Evolutionary conservation across 2,888 invertebrate species (phyloP).

Genomic region (Fragum sueziense): DNA sequence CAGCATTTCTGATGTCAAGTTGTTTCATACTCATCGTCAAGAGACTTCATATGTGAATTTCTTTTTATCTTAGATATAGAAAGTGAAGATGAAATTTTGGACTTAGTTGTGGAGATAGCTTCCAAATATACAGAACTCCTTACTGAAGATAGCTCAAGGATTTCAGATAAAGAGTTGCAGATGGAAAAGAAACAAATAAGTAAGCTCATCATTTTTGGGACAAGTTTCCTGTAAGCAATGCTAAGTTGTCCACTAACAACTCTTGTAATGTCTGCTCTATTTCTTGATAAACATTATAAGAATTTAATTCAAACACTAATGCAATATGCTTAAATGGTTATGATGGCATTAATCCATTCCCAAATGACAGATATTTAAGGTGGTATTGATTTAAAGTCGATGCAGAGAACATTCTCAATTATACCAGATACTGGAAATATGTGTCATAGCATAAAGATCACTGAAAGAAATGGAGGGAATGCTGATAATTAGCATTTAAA

Average conservation of each 20-base stretch:
- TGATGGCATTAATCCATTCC: neutral
- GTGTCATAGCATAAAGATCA: no score
- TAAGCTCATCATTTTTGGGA: neutral
- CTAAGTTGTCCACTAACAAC: neutral
- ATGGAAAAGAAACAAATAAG: conserved; percentile 33
- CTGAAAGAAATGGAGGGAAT: no score
- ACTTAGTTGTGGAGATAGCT: neutral
- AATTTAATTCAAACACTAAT: neutral
- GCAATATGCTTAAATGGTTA: neutral
- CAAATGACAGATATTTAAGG: no score
- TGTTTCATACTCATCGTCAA: neutral
- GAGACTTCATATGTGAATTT: neutral
- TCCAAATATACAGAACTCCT: neutral
- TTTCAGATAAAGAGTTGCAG: conserved; percentile 20
- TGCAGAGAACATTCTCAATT: neutral
- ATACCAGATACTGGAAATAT: neutral
- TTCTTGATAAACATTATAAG: neutral
- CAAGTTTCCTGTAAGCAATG: neutral
- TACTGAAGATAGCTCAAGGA: neutral
- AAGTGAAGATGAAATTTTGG: neutral
- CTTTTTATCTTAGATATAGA: neutral
- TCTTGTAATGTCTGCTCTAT: neutral
- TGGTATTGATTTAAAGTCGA: neutral
- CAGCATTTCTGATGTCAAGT: neutral
- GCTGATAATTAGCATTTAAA: neutral